A percentile compares a stretch with the other conserved stretches of the same genome.
Evolutionary conservation across 2,113 vertebrate species (phyloP).

Genomic region (Gila orcuttii): DNA sequence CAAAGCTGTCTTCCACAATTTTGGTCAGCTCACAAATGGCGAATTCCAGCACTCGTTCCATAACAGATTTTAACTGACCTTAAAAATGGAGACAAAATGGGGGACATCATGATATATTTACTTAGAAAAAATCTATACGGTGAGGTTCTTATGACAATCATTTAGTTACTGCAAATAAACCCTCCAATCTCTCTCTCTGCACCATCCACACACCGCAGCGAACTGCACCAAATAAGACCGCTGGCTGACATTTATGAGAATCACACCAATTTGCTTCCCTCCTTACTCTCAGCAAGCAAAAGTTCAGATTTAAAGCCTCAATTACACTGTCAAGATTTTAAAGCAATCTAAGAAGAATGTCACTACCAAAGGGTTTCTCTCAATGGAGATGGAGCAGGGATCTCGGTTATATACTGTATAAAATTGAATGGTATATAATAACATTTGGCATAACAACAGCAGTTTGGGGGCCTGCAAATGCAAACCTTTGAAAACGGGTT

Average conservation of each 20-base stretch:
- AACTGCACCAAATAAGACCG: constrained; percentile 4
- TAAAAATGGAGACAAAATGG: constrained; percentile 30
- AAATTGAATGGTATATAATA: neutral
- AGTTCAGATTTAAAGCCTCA: constrained; percentile 15
- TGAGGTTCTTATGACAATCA: neutral
- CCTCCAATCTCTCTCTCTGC: neutral
- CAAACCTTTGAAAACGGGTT: too few species aligned
- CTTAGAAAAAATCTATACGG: neutral
- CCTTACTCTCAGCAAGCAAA: neutral
- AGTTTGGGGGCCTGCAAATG: too few species aligned
- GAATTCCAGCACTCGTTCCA: constrained; percentile 77
- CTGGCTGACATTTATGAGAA: constrained; percentile 9
- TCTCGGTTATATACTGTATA: neutral
- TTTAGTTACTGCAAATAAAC: neutral
- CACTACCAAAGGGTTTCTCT: neutral
- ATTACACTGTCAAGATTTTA: neutral
- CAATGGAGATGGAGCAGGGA: neutral
- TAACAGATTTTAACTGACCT: constrained; percentile 78
- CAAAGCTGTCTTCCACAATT: constrained; percentile 78
- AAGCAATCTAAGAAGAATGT: neutral
- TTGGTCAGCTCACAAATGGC: constrained; percentile 74
- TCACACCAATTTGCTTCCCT: neutral
- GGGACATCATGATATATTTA: neutral
- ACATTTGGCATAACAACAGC: too few species aligned
- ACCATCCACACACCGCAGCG: neutral